Evolutionary conservation across 2,888 invertebrate species (phyloP), one percentile per base, ranked within the genome.

Genomic region (Plebejus anna): DNA sequence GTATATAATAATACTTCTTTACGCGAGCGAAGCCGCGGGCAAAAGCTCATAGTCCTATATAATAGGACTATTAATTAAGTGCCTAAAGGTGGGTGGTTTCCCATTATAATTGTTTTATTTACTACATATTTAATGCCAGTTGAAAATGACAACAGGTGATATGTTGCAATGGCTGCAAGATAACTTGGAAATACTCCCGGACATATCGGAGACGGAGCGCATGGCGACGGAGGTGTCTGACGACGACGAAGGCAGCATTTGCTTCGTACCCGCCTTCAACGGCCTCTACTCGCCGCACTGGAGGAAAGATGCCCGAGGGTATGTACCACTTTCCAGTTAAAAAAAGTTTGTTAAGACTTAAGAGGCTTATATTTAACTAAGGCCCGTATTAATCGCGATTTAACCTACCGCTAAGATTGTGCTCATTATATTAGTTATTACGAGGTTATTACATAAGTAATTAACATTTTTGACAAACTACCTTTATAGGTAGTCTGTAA

Each of bases 221-320:
- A 81, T 86, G 36, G 90, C 89, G 3, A 83, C 84, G 2, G 85
- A 88, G 73, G 90, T 89, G 4, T 82, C 79, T 75, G 90, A 91
- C 55, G 84, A 84, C 5, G 95, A 94, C 38, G 94, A 94, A 70
- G 97, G 97, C 61, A 98, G 97, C 82, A 97, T 99, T 80, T 97
- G 97, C 87, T 99, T 99, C 91, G 98, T 99, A 11, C 99, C 99
- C n/a, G 99, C 99, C 6, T 99, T 99, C 91, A 98, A 98, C 80
- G 99, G 99, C 0, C 92, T 99, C 6, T 99, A 98, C 89, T 98
- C 99, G 77, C 99, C 99, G 0, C 97, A 99, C 89, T 99, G 99
- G 99, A 96, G 97, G 82, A 96, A 97, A 84, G 98, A 98, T 89
- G 98, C 98, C 0, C 94, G 98, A 86, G 98, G 95, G 95, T 95